Conservation (phyloP, 2,113 vertebrate genomes). For the Cyanistes caeruleus region DNA sequence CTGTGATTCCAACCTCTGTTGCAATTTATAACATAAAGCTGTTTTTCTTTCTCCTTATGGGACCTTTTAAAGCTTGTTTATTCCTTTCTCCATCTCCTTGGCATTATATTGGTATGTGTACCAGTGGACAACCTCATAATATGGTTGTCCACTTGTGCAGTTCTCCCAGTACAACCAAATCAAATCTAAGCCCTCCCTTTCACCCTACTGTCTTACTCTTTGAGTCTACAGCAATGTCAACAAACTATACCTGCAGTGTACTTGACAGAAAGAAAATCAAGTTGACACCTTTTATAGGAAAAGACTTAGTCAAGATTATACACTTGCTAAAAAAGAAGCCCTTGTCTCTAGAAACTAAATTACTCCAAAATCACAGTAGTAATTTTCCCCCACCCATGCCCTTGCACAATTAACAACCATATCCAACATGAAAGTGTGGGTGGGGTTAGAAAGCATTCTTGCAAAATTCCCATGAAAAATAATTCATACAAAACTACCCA, state of each 20-base stretch:
- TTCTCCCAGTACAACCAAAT: neutral
- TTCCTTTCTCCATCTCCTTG: neutral
- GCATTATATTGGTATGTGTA: neutral
- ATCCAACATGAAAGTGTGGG: constrained; percentile 50
- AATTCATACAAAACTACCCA: neutral
- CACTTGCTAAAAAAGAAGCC: neutral
- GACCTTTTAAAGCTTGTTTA: neutral
- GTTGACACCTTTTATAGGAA: neutral
- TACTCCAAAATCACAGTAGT: constrained; percentile 11
- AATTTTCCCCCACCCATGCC: constrained; percentile 36
- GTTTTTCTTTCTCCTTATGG: neutral
- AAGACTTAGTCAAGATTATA: neutral
- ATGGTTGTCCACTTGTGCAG: neutral
- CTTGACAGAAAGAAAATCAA: neutral
- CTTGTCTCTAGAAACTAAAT: constrained; percentile 35
- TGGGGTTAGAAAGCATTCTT: constrained; percentile 42
- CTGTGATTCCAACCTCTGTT: neutral
- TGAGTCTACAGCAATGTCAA: neutral
- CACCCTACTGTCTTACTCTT: neutral
- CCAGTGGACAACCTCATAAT: neutral
- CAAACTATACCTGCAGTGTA: neutral
- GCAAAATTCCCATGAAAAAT: constrained; percentile 54
- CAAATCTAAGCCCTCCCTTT: neutral
- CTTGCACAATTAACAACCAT: constrained; percentile 33
- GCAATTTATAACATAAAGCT: neutral